Conservation (phyloP, 2,797 vertebrate species). For the Coregonus ussuriensis region DNA sequence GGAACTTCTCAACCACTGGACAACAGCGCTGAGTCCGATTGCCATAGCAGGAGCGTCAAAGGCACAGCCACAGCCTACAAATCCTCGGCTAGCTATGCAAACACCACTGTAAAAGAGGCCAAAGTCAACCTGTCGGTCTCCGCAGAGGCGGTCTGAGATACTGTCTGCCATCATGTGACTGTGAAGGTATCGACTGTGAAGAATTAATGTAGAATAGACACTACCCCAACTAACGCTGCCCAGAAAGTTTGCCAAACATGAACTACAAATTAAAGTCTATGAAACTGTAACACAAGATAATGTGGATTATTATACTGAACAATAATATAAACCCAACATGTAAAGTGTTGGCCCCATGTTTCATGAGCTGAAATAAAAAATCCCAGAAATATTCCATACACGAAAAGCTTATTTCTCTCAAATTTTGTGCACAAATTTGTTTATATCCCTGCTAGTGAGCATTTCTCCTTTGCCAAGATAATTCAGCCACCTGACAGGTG, state of each 20-base stretch:
- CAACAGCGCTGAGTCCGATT: constrained; percentile 93
- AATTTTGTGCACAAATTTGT: too few species aligned
- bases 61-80: constrained; percentile 80
- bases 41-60: constrained; percentile 87
- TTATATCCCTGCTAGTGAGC: too few species aligned
- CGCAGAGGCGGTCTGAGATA: constrained; percentile 82
- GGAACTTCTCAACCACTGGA: constrained; percentile 83
- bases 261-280: constrained; percentile 16
- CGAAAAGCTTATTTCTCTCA: too few species aligned
- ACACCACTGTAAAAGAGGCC: constrained; percentile 90
- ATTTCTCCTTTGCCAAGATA: too few species aligned
- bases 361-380: too few species aligned
- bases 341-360: too few species aligned
- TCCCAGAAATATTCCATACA: too few species aligned
- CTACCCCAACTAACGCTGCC: constrained; percentile 28
- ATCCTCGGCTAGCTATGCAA: constrained; percentile 82
- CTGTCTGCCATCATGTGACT: background rate
- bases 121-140: constrained; percentile 94
- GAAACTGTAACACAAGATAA: background rate
- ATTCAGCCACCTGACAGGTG: too few species aligned
- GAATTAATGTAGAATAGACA: constrained; percentile 43
- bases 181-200: constrained; percentile 34
- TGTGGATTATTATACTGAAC: too few species aligned
- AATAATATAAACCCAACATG: too few species aligned
- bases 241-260: constrained; percentile 57